phyloP scores from a whole-genome alignment of 2,888 invertebrate species.

The Eudemis profundana region DNA sequence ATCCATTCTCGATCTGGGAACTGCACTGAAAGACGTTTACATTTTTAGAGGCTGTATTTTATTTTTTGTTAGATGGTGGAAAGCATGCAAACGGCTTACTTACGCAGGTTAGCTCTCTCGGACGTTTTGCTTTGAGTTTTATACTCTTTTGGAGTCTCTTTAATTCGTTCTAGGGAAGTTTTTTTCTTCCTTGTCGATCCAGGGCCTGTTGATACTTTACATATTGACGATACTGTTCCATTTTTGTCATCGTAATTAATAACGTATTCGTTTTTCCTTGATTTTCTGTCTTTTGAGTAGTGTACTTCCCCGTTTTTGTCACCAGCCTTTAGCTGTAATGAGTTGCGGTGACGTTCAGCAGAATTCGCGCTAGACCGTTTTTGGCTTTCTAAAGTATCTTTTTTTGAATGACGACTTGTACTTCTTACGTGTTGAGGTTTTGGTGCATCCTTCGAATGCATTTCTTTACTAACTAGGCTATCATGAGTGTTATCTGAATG shows the following conservation, averaged over 20 bases:
- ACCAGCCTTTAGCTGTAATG: conserved; percentile 48
- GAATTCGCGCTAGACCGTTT: conserved; percentile 36
- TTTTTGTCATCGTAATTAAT: conserved; percentile 81
- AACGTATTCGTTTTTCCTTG: conserved; percentile 72
- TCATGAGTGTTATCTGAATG: conserved; percentile 8
- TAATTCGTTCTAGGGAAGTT: conserved; percentile 58
- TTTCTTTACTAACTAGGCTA: background rate
- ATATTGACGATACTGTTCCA: conserved; percentile 77
- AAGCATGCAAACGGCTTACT: conserved; percentile 78
- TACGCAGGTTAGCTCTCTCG: conserved; percentile 76
- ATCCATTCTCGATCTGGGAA: conserved; percentile 69
- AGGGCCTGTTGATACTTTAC: conserved; percentile 69
- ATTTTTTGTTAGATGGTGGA: conserved; percentile 65
- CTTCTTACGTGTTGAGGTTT: conserved; percentile 31
- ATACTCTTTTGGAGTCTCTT: conserved; percentile 63
- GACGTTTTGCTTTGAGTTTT: conserved; percentile 61
- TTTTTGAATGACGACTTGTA: conserved; percentile 37
- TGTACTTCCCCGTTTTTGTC: conserved; percentile 50
- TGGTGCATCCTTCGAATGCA: background rate
- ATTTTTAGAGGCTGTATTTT: conserved; percentile 63
- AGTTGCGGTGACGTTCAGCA: conserved; percentile 39
- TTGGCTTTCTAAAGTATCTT: conserved; percentile 28
- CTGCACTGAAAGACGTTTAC: conserved; percentile 81
- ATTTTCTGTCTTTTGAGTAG: conserved; percentile 50
- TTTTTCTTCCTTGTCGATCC: conserved; percentile 65